A percentile compares a stretch with the other conserved stretches of the same genome.
Evolutionary conservation across 2,888 invertebrate species (phyloP).

Genomic region (Dasysyrphus albostriatus): DNA sequence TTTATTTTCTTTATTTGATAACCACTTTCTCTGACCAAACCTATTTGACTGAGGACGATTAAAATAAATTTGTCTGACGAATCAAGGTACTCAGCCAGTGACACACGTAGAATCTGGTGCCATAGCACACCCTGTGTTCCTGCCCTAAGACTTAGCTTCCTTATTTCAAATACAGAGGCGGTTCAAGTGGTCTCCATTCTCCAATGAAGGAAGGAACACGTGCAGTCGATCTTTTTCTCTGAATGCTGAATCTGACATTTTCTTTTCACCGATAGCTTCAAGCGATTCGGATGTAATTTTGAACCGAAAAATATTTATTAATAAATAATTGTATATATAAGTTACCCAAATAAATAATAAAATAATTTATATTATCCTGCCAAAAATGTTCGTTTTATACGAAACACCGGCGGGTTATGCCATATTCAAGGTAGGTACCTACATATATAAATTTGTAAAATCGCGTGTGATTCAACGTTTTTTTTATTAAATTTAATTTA

Average conservation of each 20-base stretch:
- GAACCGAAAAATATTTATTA: not conserved
- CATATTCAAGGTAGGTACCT: conserved; percentile 93
- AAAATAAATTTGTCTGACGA: too few relatives aligned
- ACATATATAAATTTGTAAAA: not conserved
- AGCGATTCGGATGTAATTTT: not conserved
- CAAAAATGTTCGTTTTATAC: conserved; percentile 93
- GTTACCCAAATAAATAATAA: too few relatives aligned
- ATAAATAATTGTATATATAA: too few relatives aligned
- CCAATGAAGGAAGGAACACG: conserved; percentile 27
- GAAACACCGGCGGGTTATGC: conserved; percentile 98
- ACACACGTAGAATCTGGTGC: too few relatives aligned
- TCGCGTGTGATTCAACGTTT: conserved; percentile 15
- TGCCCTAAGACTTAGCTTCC: not conserved
- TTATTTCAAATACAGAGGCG: conserved; percentile 12
- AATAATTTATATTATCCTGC: conserved; percentile 78
- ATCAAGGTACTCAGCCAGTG: too few relatives aligned
- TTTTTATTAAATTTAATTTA: conserved; percentile 80
- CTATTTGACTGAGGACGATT: too few relatives aligned
- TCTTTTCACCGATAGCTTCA: conserved; percentile 36
- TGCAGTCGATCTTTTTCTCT: conserved; percentile 44
- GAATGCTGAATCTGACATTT: conserved; percentile 30
- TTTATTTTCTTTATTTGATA: too few relatives aligned
- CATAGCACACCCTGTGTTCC: too few relatives aligned
- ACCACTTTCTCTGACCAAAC: too few relatives aligned
- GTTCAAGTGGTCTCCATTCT: not conserved